These are phyloP conservation scores for Rallus crepitans DNA, from an alignment of 2,797 vertebrate species.

Conservation along the genomic window DNA sequence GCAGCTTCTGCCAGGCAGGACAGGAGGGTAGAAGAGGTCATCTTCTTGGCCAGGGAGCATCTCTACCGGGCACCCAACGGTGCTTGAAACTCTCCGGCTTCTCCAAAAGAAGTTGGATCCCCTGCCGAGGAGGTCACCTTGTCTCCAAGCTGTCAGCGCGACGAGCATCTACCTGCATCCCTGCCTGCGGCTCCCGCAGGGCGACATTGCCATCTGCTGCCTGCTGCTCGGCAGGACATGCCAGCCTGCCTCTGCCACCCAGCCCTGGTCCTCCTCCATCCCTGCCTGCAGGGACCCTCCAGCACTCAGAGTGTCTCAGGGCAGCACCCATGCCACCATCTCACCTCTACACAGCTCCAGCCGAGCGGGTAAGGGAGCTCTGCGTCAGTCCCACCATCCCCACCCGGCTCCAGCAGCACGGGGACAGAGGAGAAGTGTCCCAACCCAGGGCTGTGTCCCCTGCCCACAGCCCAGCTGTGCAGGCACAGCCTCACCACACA, in stretches of 20 bases:
- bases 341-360: not conserved
- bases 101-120: not conserved
- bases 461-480: not conserved
- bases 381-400: not conserved
- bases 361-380: not conserved
- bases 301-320: not conserved
- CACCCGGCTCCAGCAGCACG: not conserved
- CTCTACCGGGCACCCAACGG: not conserved
- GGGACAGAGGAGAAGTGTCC: not conserved
- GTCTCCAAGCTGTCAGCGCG: not conserved
- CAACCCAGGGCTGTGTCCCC: fast-evolving
- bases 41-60: not conserved
- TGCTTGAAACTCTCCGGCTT: not conserved
- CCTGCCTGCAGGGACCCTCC: not conserved
- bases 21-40: not conserved
- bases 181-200: not conserved
- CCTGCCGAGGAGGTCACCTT: not conserved
- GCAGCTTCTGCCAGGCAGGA: not conserved
- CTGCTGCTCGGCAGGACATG: not conserved
- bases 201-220: slow-evolving; percentile 71
- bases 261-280: not conserved
- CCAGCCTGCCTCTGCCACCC: not conserved
- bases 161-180: not conserved
- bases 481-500: not conserved
- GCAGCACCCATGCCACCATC: not conserved